These are phyloP conservation scores for Brienomyrus brachyistius DNA, from an alignment of 2,113 vertebrate species.

Conservation along the genomic window DNA sequence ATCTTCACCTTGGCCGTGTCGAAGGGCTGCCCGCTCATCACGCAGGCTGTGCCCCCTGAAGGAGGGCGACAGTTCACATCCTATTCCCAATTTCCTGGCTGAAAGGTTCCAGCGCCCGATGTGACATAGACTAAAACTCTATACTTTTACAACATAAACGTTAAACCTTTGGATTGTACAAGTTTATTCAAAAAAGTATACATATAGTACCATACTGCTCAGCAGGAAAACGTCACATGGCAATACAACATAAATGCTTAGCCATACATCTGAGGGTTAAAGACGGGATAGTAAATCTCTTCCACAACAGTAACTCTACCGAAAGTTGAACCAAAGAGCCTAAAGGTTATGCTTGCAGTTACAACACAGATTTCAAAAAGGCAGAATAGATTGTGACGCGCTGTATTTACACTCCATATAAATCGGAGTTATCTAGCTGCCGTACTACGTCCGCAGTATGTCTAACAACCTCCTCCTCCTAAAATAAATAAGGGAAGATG, in stretches of 20 bases:
- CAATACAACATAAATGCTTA: not conserved
- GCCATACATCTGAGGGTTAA: not conserved
- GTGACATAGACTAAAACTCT: not conserved
- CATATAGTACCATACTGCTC: not conserved
- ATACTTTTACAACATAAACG: not conserved
- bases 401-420: not conserved
- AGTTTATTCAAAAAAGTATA: not conserved
- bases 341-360: not conserved
- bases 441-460: not conserved
- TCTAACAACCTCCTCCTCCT: not conserved
- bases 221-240: not conserved
- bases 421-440: not conserved
- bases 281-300: not conserved
- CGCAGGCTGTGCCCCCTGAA: slow-evolving; percentile 78
- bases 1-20: slow-evolving; percentile 97
- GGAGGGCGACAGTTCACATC: not conserved
- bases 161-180: not conserved
- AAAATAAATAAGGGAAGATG: not conserved
- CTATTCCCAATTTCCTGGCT: not conserved
- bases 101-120: not conserved
- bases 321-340: not conserved
- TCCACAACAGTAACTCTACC: not conserved
- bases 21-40: slow-evolving; percentile 85
- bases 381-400: not conserved
- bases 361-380: not conserved